A percentile compares a stretch with the other conserved stretches of the same genome.
phyloP scores from a whole-genome alignment of 2,888 invertebrate species.

The Podabrus alpinus region DNA sequence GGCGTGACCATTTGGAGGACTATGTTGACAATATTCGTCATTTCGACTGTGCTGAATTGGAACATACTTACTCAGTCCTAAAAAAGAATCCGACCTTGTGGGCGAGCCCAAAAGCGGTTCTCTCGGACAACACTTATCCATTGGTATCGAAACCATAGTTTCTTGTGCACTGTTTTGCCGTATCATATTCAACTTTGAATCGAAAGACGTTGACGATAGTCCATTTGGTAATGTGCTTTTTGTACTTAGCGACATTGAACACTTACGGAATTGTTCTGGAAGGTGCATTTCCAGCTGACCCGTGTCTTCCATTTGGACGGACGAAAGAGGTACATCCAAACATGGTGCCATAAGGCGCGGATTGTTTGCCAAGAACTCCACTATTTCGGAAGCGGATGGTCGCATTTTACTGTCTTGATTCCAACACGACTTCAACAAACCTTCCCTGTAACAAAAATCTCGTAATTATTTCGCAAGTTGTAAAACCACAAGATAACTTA shows the following conservation, averaged over 20 bases:
- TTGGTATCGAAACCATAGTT: conserved; percentile 41
- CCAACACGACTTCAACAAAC: conserved; percentile 82
- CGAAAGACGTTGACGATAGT: conserved; percentile 26
- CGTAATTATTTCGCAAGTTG: neutral
- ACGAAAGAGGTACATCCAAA: conserved; percentile 74
- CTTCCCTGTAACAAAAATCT: conserved; percentile 61
- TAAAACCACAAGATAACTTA: conserved; percentile 59
- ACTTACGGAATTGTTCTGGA: conserved; percentile 54
- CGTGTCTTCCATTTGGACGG: conserved; percentile 73
- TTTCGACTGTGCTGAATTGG: conserved; percentile 39
- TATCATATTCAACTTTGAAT: conserved; percentile 23
- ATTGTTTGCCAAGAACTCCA: conserved; percentile 78
- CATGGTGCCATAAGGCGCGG: conserved; percentile 78
- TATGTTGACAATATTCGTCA: conserved; percentile 36
- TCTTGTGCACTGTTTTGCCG: conserved; percentile 34
- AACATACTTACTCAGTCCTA: conserved; percentile 45
- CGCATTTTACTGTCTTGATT: conserved; percentile 69
- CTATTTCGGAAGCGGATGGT: conserved; percentile 78
- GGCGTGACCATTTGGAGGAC: conserved; percentile 35
- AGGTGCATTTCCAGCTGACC: conserved; percentile 62
- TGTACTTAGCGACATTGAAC: conserved; percentile 45
- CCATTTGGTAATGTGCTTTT: conserved; percentile 33
- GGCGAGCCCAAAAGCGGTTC: conserved; percentile 50
- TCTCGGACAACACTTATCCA: conserved; percentile 50
- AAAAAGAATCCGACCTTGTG: conserved; percentile 33